Evolutionary conservation across 2,888 invertebrate species (phyloP), one percentile per base, ranked within the genome.

Genomic region (Sinotaia quadrata): DNA sequence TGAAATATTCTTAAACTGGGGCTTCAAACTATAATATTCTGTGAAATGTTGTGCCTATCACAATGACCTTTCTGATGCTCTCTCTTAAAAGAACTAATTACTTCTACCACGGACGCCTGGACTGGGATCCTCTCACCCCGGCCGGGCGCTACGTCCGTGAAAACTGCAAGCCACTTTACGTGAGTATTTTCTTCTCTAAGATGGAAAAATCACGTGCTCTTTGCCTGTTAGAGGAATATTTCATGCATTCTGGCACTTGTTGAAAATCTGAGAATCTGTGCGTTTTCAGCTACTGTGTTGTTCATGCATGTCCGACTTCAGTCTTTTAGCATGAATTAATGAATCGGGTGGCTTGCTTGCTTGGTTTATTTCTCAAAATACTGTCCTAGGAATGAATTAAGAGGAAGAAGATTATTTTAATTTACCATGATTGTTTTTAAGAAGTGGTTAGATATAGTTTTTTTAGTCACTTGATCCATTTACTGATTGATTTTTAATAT

Each of bases 91-190:
- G 82, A 84, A 82, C 82, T 75, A 81, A 78, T 76, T 98, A 98
- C 90, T 99, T 98, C 90, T 96, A 97, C 90, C 95, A 97, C 88
- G 97, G 98, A 65, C 95, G 96, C 90, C 91, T 99, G 86, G 97
- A 97, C 89, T 99, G 98, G 98, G 97, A 98, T 88, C 96, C 97
- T 80, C 96, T 96, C 87, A 96, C 96, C 85, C 95, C 96, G 59
- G 96, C 97, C 69, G 98, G 98, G 69, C 93, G 97, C 90, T 99
- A 98, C 87, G 99, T 99, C 56, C 92, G 97, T 84, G 97, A 98
- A 89, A 97, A 98, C 89, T 99, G 98, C 91, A 97, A 97, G 91
- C 98, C 98, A 67, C 90, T 99, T 82, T 91, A 93, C 91, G 96
- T 96, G 89, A 92, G 88, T 87, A 81, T 73, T 65, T 47, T 24